Base-by-base conservation (phyloP, 1,140 invertebrate species). In the Drosophila ananassae region DNA sequence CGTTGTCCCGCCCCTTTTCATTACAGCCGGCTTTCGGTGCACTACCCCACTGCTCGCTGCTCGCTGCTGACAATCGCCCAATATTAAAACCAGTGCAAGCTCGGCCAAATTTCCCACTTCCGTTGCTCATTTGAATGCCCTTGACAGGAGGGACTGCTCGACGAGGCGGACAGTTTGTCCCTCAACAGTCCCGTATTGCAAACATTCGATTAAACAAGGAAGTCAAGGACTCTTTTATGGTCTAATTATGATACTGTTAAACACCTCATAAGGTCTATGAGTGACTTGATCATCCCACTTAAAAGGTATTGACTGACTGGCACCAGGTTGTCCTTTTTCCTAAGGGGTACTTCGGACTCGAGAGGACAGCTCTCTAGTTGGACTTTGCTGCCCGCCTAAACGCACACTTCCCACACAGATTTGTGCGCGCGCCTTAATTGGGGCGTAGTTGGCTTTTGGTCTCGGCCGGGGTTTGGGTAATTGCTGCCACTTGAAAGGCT, bases 321-420 rank as follows among this genome's bases (percentile, higher is more conserved):
- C n/a, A 25, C 25, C 25, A 28, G 25, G 25, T 1, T 28, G 25
- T 28, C 10, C 12, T 4, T 9, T 9, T 30, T 46, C 13, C 9
- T 25, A 3, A 2, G 34, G 62, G 51, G 63, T 57, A 50, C 30
- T 12, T 7, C 13, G 0, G 0, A 4, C n/a, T 61, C 46, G 28
- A 32, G 3, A 12, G 21, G 6, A 6, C 32, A 12, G 3, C 2
- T 2, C 21, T n/a, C 17, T 37, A 9, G 39, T 39, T 9, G 7
- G 7, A 9, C 72, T 63, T 67, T 53, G 30, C 32, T 51, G 50
- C 50, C 41, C 52, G 46, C 53, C 72, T 75, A 73, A 77, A 64
- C 60, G 37, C 77, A 72, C 82, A 72, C 82, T 90, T 90, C 87
- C 87, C 87, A 90, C 87, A 90, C 82, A 79, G 87, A 90, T 90